Conservation (phyloP, 2,113 vertebrate genomes). For the Eubucco bourcierii region DNA sequence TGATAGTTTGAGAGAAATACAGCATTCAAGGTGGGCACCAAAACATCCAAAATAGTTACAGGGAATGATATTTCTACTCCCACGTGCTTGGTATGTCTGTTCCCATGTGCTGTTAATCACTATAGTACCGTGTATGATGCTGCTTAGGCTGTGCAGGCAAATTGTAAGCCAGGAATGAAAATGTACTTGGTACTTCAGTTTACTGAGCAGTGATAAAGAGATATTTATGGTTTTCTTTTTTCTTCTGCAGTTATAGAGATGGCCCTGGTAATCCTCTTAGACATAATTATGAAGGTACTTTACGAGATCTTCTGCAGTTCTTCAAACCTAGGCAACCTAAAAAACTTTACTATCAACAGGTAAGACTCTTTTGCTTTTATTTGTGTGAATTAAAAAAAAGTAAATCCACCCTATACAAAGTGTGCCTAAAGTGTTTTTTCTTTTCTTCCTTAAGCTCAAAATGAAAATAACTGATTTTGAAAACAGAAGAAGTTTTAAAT, state of each 20-base stretch:
- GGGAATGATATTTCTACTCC: neutral
- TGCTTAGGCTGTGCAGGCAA: neutral
- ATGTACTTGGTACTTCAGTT: neutral
- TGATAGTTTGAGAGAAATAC: neutral
- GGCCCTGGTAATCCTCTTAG: constrained; percentile 99
- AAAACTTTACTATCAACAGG: constrained; percentile 99
- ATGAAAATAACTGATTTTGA: constrained; percentile 99
- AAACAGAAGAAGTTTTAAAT: constrained; percentile 99
- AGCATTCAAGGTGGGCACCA: neutral
- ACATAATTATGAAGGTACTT: constrained; percentile 99
- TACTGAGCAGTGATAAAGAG: neutral
- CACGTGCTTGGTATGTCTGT: neutral
- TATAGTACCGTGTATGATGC: neutral
- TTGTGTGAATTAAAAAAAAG: neutral
- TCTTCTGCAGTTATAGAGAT: constrained; percentile 91
- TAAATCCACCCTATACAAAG: neutral
- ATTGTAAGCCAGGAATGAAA: neutral
- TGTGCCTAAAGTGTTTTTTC: constrained; percentile 11
- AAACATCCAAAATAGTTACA: neutral
- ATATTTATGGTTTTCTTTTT: neutral
- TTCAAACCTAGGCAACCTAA: constrained; percentile 99
- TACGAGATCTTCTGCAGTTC: constrained; percentile 98
- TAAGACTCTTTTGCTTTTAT: constrained; percentile 57
- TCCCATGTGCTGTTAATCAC: neutral
- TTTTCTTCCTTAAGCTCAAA: constrained; percentile 84